phyloP scores from a whole-genome alignment of 1,140 invertebrate genomes.

The Drosophila chauvacae region DNA sequence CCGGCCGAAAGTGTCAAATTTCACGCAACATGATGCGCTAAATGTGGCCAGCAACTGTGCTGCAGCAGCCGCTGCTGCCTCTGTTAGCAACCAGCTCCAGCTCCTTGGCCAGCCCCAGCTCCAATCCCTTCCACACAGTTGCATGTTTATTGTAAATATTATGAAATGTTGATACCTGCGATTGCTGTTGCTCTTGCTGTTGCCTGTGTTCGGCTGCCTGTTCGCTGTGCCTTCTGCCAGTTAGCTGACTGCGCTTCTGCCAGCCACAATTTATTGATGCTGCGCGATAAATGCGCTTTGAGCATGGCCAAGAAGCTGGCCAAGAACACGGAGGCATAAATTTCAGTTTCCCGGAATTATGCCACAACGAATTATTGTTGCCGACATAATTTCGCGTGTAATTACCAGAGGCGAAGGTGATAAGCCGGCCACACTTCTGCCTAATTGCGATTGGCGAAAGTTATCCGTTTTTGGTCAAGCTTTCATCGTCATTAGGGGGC shows the following conservation, averaged over 20 bases:
- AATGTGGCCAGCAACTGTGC: constrained; percentile 74
- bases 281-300: constrained; percentile 75
- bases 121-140: constrained; percentile 59
- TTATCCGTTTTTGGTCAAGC: constrained; percentile 40
- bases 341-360: constrained; percentile 79
- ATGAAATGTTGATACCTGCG: constrained; percentile 81
- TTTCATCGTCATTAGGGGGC: constrained; percentile 48
- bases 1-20: constrained; percentile 77
- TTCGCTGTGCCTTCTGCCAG: constrained; percentile 17
- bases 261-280: constrained; percentile 76
- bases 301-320: constrained; percentile 58
- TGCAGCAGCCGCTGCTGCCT: constrained; percentile 13
- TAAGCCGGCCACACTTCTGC: constrained; percentile 70
- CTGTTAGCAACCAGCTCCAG: constrained; percentile 5
- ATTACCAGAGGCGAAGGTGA: constrained; percentile 70
- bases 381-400: constrained; percentile 75
- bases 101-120: constrained; percentile 1
- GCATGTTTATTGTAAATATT: constrained; percentile 84
- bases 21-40: constrained; percentile 82
- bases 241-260: constrained; percentile 13
- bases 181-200: constrained; percentile 36
- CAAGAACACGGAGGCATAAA: constrained; percentile 63
- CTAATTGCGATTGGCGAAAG: constrained; percentile 49
- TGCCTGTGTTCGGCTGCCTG: constrained; percentile 43
- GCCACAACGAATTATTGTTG: constrained; percentile 76